phyloP scores from a whole-genome alignment of 1,140 invertebrate genomes.

The Trinorchestia longiramus region DNA sequence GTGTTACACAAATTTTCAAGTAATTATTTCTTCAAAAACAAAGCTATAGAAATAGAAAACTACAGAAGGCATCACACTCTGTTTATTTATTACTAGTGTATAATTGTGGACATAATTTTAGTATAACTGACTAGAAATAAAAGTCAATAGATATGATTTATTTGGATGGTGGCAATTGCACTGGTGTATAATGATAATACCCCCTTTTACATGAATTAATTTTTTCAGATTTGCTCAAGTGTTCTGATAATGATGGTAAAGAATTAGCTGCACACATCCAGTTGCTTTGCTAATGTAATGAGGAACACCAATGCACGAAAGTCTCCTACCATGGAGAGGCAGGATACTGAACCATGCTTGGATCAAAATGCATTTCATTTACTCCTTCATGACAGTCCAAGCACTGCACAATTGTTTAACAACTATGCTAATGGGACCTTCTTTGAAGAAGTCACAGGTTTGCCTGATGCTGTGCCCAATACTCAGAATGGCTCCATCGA shows the following conservation, averaged over 20 bases:
- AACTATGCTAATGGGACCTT: not conserved
- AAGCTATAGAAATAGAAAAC: too few species aligned
- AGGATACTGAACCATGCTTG: not conserved
- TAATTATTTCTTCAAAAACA: too few species aligned
- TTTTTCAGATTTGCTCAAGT: not conserved
- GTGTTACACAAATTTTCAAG: too few species aligned
- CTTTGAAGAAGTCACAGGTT: not conserved
- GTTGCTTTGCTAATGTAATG: not conserved
- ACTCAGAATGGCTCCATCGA: not conserved
- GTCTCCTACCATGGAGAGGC: not conserved
- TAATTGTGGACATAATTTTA: too few species aligned
- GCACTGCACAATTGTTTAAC: not conserved
- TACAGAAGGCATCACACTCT: too few species aligned
- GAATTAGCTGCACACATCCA: not conserved
- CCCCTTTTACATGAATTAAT: not conserved
- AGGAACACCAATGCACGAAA: not conserved
- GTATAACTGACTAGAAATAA: too few species aligned
- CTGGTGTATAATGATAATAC: too few species aligned
- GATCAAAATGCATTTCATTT: not conserved
- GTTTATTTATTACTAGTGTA: too few species aligned
- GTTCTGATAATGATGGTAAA: not conserved
- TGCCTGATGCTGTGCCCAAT: not conserved
- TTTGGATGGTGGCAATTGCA: too few species aligned
- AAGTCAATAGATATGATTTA: too few species aligned
- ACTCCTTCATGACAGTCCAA: not conserved